Base-by-base conservation (phyloP, 2,888 invertebrate species). In the Diploptera punctata region DNA sequence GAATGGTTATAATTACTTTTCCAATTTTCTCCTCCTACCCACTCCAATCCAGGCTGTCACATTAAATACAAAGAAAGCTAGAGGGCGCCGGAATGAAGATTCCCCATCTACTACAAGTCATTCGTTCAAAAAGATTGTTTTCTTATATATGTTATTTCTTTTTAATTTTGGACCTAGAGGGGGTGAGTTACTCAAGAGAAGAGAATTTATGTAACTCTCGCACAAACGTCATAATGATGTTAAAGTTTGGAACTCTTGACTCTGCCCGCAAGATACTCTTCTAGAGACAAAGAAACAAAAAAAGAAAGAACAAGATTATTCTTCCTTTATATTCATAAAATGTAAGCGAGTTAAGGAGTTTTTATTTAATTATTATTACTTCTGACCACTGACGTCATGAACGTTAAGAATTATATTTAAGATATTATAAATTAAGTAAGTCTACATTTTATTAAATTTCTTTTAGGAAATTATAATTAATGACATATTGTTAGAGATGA, bases 1-100 rank as follows among this genome's bases (percentile, higher is more conserved):
- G 62, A 70, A 70, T 31, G 70, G 31, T 69, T 69, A 62, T 74
- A 74, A 74, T 71, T 71, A 71, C 71, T 71, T 68, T 54, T 60
- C 70, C 73, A 61, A 73, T 67, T 54, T 70, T 43, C 54, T 24
- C 43, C 18, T 60, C 52, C 18, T 24, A n/a, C 43, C 29, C n/a
- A 57, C 29, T 57, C 29, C 33, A 29, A 21, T 26, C 26, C 13
- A 57, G 57, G 5, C 57, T 57, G 57, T 57, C 29, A 57, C 31
- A 57, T 29, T 57, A 57, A 57, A n/a, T 24, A 57, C 57, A 57
- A 57, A 57, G 57, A 29, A 57, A 57, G 9, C 29, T 31, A n/a
- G 57, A 29, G n/a, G 31, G 33, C 7, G 33, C 10, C n/a, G 10
- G 33, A 7, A 33, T 33, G 33, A 10, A 33, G 57, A 29, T 57